phyloP scores from a whole-genome alignment of 2,888 invertebrate species.

The Trypoxylon attenuatum region DNA sequence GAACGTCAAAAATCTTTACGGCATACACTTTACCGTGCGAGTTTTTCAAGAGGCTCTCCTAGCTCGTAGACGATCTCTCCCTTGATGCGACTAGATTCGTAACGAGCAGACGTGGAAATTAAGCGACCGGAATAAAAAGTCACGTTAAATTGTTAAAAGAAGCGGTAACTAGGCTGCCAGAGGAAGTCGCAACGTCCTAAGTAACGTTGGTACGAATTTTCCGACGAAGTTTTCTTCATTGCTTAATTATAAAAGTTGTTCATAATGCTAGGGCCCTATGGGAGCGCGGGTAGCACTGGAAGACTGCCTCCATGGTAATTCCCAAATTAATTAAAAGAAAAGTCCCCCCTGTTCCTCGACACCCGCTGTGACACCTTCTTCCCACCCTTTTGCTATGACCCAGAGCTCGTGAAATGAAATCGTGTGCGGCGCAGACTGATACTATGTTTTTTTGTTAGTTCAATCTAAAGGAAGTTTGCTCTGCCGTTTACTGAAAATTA shows the following conservation, averaged over 20 bases:
- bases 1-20: slow-evolving; percentile 1
- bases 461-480: background rate
- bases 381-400: slow-evolving; percentile 37
- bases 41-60: background rate
- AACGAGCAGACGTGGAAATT: slow-evolving; percentile 3
- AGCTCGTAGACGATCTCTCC: background rate
- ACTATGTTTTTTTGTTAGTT: too few relatives aligned
- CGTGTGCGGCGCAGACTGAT: background rate
- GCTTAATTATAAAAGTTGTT: slow-evolving; percentile 65
- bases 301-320: slow-evolving; percentile 45
- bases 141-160: slow-evolving; percentile 26
- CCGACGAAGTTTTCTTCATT: slow-evolving; percentile 54
- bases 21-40: background rate
- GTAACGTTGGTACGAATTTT: slow-evolving; percentile 47
- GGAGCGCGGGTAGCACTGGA: slow-evolving; percentile 24
- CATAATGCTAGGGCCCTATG: slow-evolving; percentile 46
- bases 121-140: slow-evolving; percentile 2
- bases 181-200: slow-evolving; percentile 9
- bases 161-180: background rate
- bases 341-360: slow-evolving; percentile 23
- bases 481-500: slow-evolving; percentile 13
- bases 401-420: slow-evolving; percentile 30
- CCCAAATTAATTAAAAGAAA: slow-evolving; percentile 62
- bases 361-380: slow-evolving; percentile 13
- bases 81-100: background rate